These are phyloP conservation scores for Macroglossus sobrinus DNA, from an alignment of 2,113 vertebrate genomes.

Conservation along the genomic window DNA sequence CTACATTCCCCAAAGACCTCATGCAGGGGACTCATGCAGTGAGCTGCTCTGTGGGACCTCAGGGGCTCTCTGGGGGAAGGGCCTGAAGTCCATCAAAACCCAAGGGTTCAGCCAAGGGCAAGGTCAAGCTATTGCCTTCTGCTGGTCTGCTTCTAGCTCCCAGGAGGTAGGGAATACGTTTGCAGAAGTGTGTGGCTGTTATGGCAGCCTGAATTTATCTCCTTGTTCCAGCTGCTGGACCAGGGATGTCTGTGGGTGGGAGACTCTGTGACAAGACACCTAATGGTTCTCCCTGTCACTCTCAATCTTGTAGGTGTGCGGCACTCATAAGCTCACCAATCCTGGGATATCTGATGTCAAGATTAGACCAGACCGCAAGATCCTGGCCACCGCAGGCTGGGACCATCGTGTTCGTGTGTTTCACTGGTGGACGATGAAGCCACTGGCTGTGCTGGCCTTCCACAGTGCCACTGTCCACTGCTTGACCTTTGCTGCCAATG, in stretches of 20 bases:
- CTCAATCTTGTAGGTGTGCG: constrained; percentile 79
- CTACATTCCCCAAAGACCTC: neutral
- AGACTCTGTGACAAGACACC: neutral
- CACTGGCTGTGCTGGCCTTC: constrained; percentile 92
- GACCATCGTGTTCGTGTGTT: constrained; percentile 93
- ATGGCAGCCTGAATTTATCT: neutral
- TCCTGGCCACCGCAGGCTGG: constrained; percentile 94
- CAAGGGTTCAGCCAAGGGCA: neutral
- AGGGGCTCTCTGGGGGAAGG: neutral
- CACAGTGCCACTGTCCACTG: constrained; percentile 89
- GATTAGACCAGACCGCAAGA: constrained; percentile 89
- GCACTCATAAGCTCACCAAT: constrained; percentile 87
- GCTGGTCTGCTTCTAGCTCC: neutral
- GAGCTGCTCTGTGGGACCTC: no score
- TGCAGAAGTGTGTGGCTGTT: fast-evolving
- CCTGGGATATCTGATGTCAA: constrained; percentile 90
- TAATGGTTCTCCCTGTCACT: neutral
- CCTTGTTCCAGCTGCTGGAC: neutral
- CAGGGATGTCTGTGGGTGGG: no score
- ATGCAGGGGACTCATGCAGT: neutral
- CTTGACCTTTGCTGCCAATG: constrained; percentile 89
- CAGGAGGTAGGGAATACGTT: neutral
- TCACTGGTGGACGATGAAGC: constrained; percentile 91
- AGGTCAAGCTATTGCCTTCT: neutral
- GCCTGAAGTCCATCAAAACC: neutral